phyloP scores from a whole-genome alignment of 2,113 vertebrate species.

The Hydrochoerus hydrochaeris region DNA sequence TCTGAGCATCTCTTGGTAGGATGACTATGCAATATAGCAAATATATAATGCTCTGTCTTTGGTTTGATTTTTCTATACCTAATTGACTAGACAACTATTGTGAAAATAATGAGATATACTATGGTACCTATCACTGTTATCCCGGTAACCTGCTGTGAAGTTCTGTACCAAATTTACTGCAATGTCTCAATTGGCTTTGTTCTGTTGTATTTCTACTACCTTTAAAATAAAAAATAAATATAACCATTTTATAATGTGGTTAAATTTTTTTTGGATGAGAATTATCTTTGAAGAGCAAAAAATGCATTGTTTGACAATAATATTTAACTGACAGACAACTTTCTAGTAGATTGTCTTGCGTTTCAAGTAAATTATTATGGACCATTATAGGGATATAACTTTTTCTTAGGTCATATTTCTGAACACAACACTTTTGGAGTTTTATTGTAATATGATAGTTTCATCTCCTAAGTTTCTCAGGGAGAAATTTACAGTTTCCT shows the following conservation, averaged over 20 bases:
- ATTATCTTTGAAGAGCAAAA: neutral
- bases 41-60: too few relatives aligned
- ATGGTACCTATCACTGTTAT: too few relatives aligned
- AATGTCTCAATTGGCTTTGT: too few relatives aligned
- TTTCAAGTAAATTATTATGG: neutral
- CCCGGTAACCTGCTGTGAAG: too few relatives aligned
- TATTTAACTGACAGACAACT: neutral
- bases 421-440: neutral
- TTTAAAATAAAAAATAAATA: neutral
- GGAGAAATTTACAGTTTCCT: slow-evolving; percentile 19
- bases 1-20: too few relatives aligned
- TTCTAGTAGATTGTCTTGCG: neutral
- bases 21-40: too few relatives aligned
- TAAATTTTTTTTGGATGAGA: neutral
- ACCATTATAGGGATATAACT: neutral
- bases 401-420: neutral
- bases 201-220: too few relatives aligned
- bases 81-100: too few relatives aligned
- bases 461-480: neutral
- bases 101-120: too few relatives aligned
- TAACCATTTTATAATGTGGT: neutral
- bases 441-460: neutral
- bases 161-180: too few relatives aligned
- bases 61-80: too few relatives aligned
- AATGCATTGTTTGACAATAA: slow-evolving; percentile 23